phyloP scores from a whole-genome alignment of 2,797 vertebrate species.

The Poecilia wingei region DNA sequence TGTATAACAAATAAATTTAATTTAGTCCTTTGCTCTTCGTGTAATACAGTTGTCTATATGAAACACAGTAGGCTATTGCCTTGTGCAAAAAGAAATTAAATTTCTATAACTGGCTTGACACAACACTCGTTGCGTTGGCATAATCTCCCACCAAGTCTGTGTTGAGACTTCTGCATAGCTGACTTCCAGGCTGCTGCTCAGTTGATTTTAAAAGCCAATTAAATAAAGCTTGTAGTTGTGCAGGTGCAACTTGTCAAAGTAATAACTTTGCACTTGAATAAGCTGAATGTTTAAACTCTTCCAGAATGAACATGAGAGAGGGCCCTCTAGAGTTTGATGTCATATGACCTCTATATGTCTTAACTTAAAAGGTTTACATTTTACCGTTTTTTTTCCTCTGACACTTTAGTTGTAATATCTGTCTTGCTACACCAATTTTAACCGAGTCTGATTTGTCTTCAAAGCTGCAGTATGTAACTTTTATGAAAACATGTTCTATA shows the following conservation, averaged over 20 bases:
- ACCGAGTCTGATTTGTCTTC: neutral
- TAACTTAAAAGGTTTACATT: neutral
- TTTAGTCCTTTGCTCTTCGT: neutral
- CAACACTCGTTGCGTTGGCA: neutral
- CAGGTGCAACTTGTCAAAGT: neutral
- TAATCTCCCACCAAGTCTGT: neutral
- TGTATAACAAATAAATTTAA: neutral
- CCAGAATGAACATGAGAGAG: neutral
- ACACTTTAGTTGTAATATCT: neutral
- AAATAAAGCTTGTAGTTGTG: neutral
- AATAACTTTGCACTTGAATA: neutral
- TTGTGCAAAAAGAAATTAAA: neutral
- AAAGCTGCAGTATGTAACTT: neutral
- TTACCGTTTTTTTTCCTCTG: neutral
- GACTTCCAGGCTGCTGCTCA: neutral
- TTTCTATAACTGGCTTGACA: neutral
- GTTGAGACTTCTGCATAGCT: neutral
- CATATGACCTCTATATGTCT: neutral
- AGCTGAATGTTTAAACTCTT: no score
- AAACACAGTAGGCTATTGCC: no score
- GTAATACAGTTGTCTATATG: neutral
- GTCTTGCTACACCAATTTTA: neutral
- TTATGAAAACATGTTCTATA: no score
- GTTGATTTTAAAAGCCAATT: conserved; percentile 15
- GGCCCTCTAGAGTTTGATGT: neutral